A percentile compares a stretch with the other conserved stretches of the same genome.
Evolutionary conservation across 1,140 invertebrate genomes (phyloP).

Genomic region (Pentalonia nigronervosa): DNA sequence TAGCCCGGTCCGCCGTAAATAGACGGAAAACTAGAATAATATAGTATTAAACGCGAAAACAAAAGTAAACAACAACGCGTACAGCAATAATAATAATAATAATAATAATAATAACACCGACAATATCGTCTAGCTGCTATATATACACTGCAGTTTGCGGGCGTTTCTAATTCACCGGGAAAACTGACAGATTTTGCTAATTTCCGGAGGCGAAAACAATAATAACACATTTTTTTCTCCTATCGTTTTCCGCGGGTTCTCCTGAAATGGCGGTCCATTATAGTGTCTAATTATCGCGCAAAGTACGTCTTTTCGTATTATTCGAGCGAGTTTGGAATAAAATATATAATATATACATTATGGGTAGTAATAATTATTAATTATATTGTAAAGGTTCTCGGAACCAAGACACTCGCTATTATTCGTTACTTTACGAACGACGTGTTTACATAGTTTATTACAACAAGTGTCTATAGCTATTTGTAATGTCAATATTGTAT

Average conservation of each 20-base stretch:
- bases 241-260: background rate
- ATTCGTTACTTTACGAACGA: background rate
- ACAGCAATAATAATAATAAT: background rate
- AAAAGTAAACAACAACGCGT: constrained; percentile 9
- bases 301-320: background rate
- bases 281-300: background rate
- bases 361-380: background rate
- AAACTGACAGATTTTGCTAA: background rate
- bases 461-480: background rate
- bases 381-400: background rate
- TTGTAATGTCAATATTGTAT: background rate
- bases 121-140: background rate
- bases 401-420: background rate
- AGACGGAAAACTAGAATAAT: constrained; percentile 4
- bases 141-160: background rate
- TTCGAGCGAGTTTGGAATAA: background rate
- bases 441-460: background rate
- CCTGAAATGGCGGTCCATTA: background rate
- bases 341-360: background rate
- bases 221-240: constrained; percentile 10
- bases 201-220: constrained; percentile 11
- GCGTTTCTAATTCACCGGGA: constrained; percentile 27
- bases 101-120: background rate
- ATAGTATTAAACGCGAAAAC: background rate
- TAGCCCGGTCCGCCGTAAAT: background rate